Base-by-base conservation (phyloP, 2,888 invertebrate species). In the Boloria euphrosyne region DNA sequence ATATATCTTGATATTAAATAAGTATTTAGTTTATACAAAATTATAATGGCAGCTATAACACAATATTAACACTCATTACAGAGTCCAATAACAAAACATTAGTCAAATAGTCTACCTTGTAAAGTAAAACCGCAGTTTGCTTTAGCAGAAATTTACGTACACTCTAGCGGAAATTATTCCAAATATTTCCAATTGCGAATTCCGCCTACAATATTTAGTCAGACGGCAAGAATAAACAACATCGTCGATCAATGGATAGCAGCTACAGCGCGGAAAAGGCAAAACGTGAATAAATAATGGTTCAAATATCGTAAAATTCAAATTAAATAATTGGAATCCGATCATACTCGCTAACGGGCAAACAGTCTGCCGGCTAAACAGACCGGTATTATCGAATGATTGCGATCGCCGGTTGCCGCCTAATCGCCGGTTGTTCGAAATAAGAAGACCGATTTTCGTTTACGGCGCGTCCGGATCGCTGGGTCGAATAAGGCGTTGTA, bases 361-460 rank as follows among this genome's bases (percentile, higher is more conserved):
- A 62, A 68, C 61, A 57, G 66, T 66, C 62, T 62, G 57, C 49
- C 67, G 60, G 67, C 60, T 66, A 58, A 71, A 68, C 67, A 67
- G 62, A 60, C 66, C 69, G 71, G 31, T 54, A 69, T 70, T 72
- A 70, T 71, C 70, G 64, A 70, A 68, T 71, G 69, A 67, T 71
- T 67, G 67, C 57, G 50, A 65, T 65, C 16, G 58, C 52, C 64
- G 55, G 47, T 51, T 57, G 57, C 51, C 50, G 69, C 70, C 75
- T 80, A 82, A 85, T 81, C 77, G 80, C 75, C 74, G 75, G 65
- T 71, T 72, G 74, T 78, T 76, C 80, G 79, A 76, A 80, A 79
- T 77, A 78, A 80, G 78, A 77, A 73, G 75, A 76, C 62, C 55
- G 62, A 73, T 69, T 67, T 69, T 65, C 70, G 76, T 76, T 71